Percentiles rank a stretch among this genome's conserved stretches.
phyloP scores from a whole-genome alignment of 1,140 invertebrate species.

The Drosophila ogumai region DNA sequence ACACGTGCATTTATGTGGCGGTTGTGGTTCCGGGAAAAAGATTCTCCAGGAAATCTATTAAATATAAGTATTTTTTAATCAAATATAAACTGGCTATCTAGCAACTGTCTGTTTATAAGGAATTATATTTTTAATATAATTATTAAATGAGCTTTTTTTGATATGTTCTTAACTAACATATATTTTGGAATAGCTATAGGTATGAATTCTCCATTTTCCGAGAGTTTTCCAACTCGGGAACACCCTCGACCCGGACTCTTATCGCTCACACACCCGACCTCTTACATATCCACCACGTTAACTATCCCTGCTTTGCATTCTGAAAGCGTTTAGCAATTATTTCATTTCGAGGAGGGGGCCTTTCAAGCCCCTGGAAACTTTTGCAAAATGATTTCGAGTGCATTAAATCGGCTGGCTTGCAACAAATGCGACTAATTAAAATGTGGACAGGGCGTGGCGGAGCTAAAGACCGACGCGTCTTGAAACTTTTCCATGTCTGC shows the following conservation, averaged over 20 bases:
- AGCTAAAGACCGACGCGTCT: slow-evolving; percentile 22
- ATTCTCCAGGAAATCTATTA: not conserved
- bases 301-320: slow-evolving; percentile 66
- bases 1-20: slow-evolving; percentile 22
- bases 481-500: slow-evolving; percentile 30
- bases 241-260: not conserved
- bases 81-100: too few species aligned
- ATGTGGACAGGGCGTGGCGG: slow-evolving; percentile 57
- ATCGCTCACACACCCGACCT: slow-evolving; percentile 21
- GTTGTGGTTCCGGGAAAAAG: not conserved
- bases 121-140: not conserved
- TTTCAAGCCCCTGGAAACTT: slow-evolving; percentile 49
- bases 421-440: slow-evolving; percentile 82
- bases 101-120: too few species aligned
- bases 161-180: not conserved
- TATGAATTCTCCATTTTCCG: not conserved
- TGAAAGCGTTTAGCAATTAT: slow-evolving; percentile 74
- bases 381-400: slow-evolving; percentile 77
- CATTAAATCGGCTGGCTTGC: slow-evolving; percentile 79
- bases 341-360: slow-evolving; percentile 58
- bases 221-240: not conserved
- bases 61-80: too few species aligned
- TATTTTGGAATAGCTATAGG: not conserved
- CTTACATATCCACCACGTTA: slow-evolving; percentile 30
- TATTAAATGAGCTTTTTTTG: not conserved